phyloP scores from a whole-genome alignment of 2,113 vertebrate genomes.

The Notothenia rossii region DNA sequence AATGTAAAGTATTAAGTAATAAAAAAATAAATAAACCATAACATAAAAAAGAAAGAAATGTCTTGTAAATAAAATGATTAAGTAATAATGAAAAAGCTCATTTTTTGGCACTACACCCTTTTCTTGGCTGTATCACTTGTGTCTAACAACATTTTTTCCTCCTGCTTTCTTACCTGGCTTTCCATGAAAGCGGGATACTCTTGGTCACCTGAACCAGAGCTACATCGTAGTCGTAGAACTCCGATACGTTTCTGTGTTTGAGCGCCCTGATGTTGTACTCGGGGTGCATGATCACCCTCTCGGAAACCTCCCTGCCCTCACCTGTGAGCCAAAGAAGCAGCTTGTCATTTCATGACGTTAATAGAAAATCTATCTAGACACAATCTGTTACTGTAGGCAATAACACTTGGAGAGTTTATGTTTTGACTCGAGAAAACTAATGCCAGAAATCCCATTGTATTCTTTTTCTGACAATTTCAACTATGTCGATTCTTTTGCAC shows the following conservation, averaged over 20 bases:
- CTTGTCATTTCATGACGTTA: not conserved
- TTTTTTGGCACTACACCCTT: not conserved
- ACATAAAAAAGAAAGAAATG: too few species aligned
- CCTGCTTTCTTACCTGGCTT: conserved; percentile 78
- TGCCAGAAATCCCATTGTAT: too few species aligned
- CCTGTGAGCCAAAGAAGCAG: conserved; percentile 29
- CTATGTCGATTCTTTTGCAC: too few species aligned
- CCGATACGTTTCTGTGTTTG: conserved; percentile 71
- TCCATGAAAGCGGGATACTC: conserved; percentile 68
- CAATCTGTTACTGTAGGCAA: not conserved
- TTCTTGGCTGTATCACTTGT: not conserved
- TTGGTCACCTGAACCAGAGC: conserved; percentile 81
- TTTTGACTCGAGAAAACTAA: too few species aligned
- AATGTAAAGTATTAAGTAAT: too few species aligned
- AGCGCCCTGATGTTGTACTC: conserved; percentile 76
- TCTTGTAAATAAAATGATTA: too few species aligned
- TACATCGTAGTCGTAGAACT: conserved; percentile 92
- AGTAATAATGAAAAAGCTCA: too few species aligned
- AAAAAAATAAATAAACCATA: not conserved
- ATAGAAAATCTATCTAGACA: not conserved
- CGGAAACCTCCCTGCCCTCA: not conserved
- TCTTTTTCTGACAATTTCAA: too few species aligned
- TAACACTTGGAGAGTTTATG: too few species aligned
- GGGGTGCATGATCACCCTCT: conserved; percentile 77
- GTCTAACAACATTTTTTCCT: not conserved